Conservation (phyloP, 2,113 vertebrate genomes). For the Trinectes maculatus region DNA sequence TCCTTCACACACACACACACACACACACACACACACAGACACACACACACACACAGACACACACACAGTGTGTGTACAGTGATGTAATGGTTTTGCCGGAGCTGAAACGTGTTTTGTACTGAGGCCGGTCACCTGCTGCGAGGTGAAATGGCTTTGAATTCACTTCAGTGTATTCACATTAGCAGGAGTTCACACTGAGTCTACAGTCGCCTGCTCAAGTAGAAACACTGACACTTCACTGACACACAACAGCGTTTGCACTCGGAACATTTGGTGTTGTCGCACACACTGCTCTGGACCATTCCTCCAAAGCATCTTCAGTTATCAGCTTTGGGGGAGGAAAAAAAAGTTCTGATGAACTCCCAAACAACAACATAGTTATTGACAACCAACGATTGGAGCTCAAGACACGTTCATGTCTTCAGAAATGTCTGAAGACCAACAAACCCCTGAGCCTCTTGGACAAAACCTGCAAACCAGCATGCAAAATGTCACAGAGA, state of each 20-base stretch:
- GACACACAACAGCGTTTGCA: background rate
- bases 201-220: background rate
- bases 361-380: background rate
- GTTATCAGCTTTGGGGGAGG: too few relatives aligned
- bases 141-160: conserved; percentile 59
- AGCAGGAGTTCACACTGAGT: conserved; percentile 30
- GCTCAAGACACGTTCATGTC: too few relatives aligned
- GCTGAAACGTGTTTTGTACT: conserved; percentile 42
- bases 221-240: conserved; percentile 34
- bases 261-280: too few relatives aligned
- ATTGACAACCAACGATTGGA: too few relatives aligned
- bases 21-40: conserved; percentile 31
- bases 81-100: conserved; percentile 60
- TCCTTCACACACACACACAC: conserved; percentile 22
- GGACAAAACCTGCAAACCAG: too few relatives aligned
- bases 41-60: conserved; percentile 26
- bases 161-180: conserved; percentile 43
- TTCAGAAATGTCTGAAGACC: too few relatives aligned
- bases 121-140: conserved; percentile 65
- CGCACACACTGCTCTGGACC: background rate
- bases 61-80: conserved; percentile 26
- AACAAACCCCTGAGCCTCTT: too few relatives aligned
- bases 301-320: background rate
- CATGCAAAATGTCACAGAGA: too few relatives aligned
- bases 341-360: too few relatives aligned